Conservation (phyloP, 2,113 vertebrate species). For the Odocoileus hemionus region DNA sequence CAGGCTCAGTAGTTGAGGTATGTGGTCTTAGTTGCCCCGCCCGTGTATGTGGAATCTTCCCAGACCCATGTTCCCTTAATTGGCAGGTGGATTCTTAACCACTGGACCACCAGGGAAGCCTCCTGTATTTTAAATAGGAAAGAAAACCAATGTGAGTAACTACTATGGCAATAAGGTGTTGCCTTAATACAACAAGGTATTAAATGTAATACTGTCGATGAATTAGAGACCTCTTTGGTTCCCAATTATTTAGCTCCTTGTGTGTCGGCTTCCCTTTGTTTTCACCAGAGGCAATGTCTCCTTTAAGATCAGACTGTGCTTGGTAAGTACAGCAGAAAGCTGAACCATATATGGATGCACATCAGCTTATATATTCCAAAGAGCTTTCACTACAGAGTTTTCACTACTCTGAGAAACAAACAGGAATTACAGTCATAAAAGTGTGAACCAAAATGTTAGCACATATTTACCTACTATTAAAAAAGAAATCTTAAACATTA, state of each 20-base stretch:
- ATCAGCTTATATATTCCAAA: not conserved
- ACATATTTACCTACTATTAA: not conserved
- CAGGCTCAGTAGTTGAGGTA: not conserved
- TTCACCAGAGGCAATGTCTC: not conserved
- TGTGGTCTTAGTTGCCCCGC: accelerated
- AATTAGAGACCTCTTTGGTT: not conserved
- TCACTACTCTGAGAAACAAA: not conserved
- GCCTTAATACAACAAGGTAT: not conserved
- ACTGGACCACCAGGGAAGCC: not conserved
- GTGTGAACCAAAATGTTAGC: not conserved
- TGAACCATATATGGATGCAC: not conserved
- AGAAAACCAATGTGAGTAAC: not conserved
- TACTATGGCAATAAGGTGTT: not conserved
- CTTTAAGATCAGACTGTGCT: not conserved
- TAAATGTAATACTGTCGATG: not conserved
- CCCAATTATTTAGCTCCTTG: not conserved
- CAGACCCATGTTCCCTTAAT: not conserved
- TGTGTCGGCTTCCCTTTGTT: not conserved
- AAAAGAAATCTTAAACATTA: not conserved
- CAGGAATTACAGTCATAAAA: not conserved
- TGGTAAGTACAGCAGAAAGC: not conserved
- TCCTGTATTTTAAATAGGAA: not conserved
- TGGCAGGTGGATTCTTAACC: not conserved
- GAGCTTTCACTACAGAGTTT: not conserved
- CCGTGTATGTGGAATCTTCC: not conserved